Evolutionary conservation across 2,113 vertebrate genomes (phyloP).

Genomic region (Hypocryptadius cinnamomeus): DNA sequence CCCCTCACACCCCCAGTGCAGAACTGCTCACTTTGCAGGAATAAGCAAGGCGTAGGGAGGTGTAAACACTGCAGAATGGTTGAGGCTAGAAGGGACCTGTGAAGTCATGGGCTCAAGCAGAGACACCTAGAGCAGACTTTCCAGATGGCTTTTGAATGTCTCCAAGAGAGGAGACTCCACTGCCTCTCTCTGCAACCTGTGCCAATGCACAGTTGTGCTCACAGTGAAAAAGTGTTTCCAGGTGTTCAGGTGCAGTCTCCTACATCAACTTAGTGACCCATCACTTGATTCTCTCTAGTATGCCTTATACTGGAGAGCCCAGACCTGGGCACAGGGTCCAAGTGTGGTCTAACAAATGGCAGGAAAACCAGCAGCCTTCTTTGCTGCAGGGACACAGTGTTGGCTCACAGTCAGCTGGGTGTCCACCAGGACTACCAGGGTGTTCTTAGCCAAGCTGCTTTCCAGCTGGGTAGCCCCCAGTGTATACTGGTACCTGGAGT

Average conservation of each 20-base stretch:
- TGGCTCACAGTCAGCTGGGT: rapidly evolving
- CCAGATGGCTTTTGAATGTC: not conserved
- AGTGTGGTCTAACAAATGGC: not conserved
- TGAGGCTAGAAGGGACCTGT: not conserved
- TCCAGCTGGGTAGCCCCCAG: not conserved
- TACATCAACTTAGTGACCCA: not conserved
- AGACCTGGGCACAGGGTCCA: not conserved
- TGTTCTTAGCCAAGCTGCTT: not conserved
- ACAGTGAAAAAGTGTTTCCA: not conserved
- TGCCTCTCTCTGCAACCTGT: not conserved
- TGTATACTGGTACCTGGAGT: not conserved
- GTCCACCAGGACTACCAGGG: not conserved
- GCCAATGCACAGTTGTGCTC: not conserved
- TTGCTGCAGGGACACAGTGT: not conserved
- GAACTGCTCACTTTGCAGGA: not conserved
- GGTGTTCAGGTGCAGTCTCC: not conserved
- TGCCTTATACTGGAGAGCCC: not conserved
- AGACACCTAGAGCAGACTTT: not conserved
- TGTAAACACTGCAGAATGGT: not conserved
- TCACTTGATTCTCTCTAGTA: not conserved
- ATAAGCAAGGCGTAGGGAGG: not conserved
- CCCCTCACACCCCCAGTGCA: rapidly evolving
- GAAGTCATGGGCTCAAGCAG: not conserved
- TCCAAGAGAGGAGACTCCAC: not conserved
- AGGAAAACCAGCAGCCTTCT: not conserved